These are phyloP conservation scores for Clamator glandarius DNA, from an alignment of 2,797 vertebrate species.

Conservation along the genomic window DNA sequence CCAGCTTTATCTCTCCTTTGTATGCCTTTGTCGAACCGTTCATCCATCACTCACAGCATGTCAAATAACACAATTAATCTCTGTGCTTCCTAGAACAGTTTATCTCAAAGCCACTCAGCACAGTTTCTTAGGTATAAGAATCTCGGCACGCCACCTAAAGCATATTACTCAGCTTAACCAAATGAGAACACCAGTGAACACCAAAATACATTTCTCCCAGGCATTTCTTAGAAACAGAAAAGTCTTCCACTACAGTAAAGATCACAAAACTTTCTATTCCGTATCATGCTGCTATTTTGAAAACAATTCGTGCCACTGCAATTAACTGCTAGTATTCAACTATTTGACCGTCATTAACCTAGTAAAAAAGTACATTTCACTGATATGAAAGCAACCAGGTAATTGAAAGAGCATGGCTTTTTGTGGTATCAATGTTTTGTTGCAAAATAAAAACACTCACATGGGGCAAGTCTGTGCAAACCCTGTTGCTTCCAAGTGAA, in stretches of 20 bases:
- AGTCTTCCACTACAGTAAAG: background rate
- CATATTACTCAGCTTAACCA: conserved; percentile 6
- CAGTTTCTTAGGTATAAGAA: conserved; percentile 64
- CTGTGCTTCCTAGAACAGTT: conserved; percentile 76
- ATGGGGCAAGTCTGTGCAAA: background rate
- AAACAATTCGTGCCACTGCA: background rate
- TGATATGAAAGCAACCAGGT: background rate
- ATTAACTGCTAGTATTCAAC: background rate
- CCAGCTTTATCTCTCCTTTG: conserved; percentile 78
- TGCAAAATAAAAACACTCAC: background rate
- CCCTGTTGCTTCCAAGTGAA: background rate
- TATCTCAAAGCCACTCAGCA: conserved; percentile 74
- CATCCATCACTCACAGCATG: conserved; percentile 75
- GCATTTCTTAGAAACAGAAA: background rate
- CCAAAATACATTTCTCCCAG: background rate
- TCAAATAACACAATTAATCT: conserved; percentile 80
- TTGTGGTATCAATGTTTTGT: background rate
- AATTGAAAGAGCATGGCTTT: background rate
- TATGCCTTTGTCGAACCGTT: conserved; percentile 73
- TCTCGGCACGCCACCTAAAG: conserved; percentile 8
- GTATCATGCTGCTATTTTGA: background rate
- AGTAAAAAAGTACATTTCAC: background rate
- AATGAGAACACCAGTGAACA: background rate
- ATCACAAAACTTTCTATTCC: background rate
- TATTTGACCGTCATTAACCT: background rate